Conservation (phyloP, 2,888 invertebrate species). For the Acleris holmiana region DNA sequence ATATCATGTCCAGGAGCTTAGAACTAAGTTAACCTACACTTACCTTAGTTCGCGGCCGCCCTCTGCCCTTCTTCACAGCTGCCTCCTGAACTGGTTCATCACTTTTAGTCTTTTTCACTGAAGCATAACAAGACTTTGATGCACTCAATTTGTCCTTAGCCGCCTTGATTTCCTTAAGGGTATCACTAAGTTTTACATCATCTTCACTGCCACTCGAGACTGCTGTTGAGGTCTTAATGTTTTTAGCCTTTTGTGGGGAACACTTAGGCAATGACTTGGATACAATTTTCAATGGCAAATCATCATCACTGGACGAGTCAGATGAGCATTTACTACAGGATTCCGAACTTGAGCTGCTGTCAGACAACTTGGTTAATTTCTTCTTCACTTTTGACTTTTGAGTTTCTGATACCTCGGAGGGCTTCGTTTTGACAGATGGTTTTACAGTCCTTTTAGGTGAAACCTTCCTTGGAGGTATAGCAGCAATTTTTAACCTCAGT, state of each 20-base stretch:
- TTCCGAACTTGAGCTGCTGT: slow-evolving; percentile 77
- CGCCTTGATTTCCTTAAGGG: slow-evolving; percentile 56
- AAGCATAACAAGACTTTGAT: slow-evolving; percentile 54
- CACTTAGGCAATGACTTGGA: slow-evolving; percentile 70
- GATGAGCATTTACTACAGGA: slow-evolving; percentile 81
- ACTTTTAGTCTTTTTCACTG: slow-evolving; percentile 71
- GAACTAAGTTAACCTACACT: slow-evolving; percentile 43
- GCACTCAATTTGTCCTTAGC: slow-evolving; percentile 67
- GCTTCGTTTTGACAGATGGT: slow-evolving; percentile 69
- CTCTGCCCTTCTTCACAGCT: slow-evolving; percentile 65
- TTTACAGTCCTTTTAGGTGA: slow-evolving; percentile 67
- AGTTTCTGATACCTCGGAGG: slow-evolving; percentile 49
- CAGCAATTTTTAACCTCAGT: slow-evolving; percentile 85
- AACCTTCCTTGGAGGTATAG: slow-evolving; percentile 79
- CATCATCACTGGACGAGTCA: slow-evolving; percentile 77
- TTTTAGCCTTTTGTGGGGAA: slow-evolving; percentile 57
- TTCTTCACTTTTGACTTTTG: slow-evolving; percentile 48
- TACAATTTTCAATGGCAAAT: slow-evolving; percentile 72
- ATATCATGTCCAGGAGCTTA: too few relatives aligned
- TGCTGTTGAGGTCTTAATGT: slow-evolving; percentile 47
- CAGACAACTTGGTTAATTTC: slow-evolving; percentile 60
- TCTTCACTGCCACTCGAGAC: slow-evolving; percentile 69
- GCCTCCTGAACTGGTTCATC: slow-evolving; percentile 58
- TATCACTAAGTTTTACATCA: slow-evolving; percentile 56
- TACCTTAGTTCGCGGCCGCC: slow-evolving; percentile 75